Base-by-base conservation (phyloP, 2,113 vertebrate species). In the Melozone crissalis region DNA sequence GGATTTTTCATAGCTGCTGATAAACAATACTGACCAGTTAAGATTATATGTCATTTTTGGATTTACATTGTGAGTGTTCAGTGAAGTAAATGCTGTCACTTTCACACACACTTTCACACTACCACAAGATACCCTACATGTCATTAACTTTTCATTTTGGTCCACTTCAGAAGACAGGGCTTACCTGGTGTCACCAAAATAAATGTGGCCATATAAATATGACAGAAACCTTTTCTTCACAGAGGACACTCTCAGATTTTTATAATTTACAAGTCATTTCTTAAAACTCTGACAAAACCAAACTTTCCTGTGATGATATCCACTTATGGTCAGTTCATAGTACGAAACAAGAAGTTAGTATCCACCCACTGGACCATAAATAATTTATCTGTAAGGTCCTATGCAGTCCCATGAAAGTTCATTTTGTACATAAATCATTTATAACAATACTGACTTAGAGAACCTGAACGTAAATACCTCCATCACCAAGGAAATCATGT, bases 1-100 rank as follows among this genome's bases (percentile, higher is more conserved):
- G 24, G 31, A 71, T 71, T 95, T 94, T 79, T 75, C 65, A 66
- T 68, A 94, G 69, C 92, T 95, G 46, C 43, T 87, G 49, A 26
- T 77, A 80, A 85, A 74, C 61, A 17, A 72, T 62, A 72, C 31
- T 35, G 46, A 31, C 47, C 58, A 69, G 33, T 93, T 94, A 91
- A 94, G 76, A 54, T 35, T 44, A 44, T 73, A 26, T 68, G 35
- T 62, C 81, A 54, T 89, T 91, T 95, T 69, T 57, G 23, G n/a
- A 79, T 86, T 94, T 88, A 62, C 35, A 27, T 51, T 86, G 71
- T 88, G 67, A 74, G n/a, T 69, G 79, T 51, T 51, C 41, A 83
- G 27, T 88, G 67, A 78, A 80, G 37, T 85, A 62, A 91, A 94
- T 59, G 61, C 59, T 82, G 62, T 68, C 41, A 41, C 39, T 94